A percentile compares a stretch with the other conserved stretches of the same genome.
Evolutionary conservation across 2,113 vertebrate species (phyloP).

Genomic region (Psittacara wagleri): DNA sequence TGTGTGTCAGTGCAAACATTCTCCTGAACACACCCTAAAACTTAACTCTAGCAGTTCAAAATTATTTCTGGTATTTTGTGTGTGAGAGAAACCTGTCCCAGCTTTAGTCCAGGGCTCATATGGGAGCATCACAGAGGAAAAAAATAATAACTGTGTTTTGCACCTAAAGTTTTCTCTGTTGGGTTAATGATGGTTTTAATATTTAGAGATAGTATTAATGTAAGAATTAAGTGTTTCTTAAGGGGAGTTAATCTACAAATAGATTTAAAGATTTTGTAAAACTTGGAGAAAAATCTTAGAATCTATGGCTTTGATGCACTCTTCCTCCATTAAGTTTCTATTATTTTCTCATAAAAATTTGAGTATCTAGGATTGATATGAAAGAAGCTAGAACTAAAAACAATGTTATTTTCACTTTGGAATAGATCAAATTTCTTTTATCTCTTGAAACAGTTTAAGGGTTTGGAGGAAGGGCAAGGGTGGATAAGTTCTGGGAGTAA

Average conservation of each 20-base stretch:
- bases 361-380: not conserved
- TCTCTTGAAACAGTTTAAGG: not conserved
- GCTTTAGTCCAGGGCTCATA: not conserved
- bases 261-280: not conserved
- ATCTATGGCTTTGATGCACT: not conserved
- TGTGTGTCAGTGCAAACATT: no score
- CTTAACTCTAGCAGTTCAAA: rapidly evolving
- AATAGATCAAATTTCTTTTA: not conserved
- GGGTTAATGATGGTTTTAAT: not conserved
- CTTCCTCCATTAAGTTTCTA: not conserved
- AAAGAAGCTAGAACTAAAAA: not conserved
- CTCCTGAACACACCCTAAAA: not conserved
- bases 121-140: not conserved
- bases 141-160: not conserved
- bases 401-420: not conserved
- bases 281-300: not conserved
- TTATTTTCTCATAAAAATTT: not conserved
- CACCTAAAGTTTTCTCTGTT: not conserved
- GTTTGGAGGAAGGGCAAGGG: not conserved
- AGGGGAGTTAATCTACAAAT: not conserved
- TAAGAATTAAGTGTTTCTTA: not conserved
- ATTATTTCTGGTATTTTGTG: not conserved
- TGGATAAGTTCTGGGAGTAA: not conserved
- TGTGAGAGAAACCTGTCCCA: not conserved
- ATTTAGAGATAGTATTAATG: not conserved